phyloP scores from a whole-genome alignment of 2,113 vertebrate species.

The Motacilla alba region DNA sequence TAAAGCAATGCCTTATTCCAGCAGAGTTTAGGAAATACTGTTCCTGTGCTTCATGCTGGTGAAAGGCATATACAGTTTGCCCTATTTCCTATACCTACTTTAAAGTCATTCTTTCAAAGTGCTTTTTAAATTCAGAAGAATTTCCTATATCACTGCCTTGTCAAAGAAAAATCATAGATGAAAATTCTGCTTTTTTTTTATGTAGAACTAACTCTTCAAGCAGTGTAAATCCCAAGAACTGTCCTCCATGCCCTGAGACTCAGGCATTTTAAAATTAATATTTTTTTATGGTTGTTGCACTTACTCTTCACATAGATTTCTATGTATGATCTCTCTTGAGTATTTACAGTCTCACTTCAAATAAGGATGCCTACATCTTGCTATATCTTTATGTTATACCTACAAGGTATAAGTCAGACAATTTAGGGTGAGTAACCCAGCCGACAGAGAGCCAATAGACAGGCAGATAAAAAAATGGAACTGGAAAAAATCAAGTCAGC shows the following conservation, averaged over 20 bases:
- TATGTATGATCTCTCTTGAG: neutral
- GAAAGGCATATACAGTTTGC: neutral
- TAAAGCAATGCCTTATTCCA: neutral
- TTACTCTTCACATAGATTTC: neutral
- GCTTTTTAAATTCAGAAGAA: neutral
- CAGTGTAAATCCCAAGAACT: neutral
- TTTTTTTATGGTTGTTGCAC: neutral
- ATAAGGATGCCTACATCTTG: neutral
- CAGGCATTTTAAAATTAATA: neutral
- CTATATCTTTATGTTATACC: neutral
- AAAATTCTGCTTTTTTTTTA: neutral
- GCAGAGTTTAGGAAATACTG: neutral
- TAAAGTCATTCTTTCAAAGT: neutral
- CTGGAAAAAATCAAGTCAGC: neutral
- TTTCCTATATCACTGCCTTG: neutral
- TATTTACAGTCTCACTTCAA: neutral
- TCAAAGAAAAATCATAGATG: neutral
- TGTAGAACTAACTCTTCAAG: neutral
- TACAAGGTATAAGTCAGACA: neutral
- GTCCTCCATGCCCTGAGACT: neutral
- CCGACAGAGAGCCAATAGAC: neutral
- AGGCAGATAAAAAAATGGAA: neutral
- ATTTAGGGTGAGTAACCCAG: neutral
- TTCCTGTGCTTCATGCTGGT: neutral
- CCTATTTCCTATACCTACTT: neutral